Evolutionary conservation across 2,797 vertebrate genomes (phyloP).

Genomic region (Tiaroga cobitis): DNA sequence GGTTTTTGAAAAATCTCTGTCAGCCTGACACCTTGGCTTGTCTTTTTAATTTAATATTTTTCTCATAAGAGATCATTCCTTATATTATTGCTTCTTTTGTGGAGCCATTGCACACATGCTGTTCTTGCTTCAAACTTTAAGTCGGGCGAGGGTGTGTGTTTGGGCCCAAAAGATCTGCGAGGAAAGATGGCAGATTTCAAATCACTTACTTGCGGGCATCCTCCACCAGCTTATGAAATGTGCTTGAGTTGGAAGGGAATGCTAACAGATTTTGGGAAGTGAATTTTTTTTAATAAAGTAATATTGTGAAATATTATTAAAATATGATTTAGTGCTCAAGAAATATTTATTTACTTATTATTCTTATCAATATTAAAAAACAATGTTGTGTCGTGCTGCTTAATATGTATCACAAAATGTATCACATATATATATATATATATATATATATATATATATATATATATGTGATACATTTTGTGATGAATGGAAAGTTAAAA

Average conservation of each 20-base stretch:
- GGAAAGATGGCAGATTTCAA: background rate
- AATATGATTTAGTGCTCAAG: background rate
- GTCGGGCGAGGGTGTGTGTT: background rate
- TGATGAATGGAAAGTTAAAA: too few relatives aligned
- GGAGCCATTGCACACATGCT: background rate
- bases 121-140: constrained; percentile 13
- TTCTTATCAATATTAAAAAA: background rate
- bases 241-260: background rate
- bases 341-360: background rate
- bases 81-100: background rate
- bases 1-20: constrained; percentile 12
- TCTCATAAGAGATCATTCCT: constrained; percentile 26
- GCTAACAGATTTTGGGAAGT: background rate
- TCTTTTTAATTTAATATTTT: constrained; percentile 6
- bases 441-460: too few relatives aligned
- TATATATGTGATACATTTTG: too few relatives aligned
- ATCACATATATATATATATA: too few relatives aligned
- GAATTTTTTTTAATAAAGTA: too few relatives aligned
- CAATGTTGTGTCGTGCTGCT: too few relatives aligned
- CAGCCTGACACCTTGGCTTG: constrained; percentile 2
- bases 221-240: background rate
- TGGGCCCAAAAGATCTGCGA: background rate
- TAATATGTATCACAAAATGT: too few relatives aligned
- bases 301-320: too few relatives aligned
- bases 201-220: background rate